A percentile compares a stretch with the other conserved stretches of the same genome.
phyloP scores from a whole-genome alignment of 2,797 vertebrate genomes.

The Pipistrellus pygmaeus region DNA sequence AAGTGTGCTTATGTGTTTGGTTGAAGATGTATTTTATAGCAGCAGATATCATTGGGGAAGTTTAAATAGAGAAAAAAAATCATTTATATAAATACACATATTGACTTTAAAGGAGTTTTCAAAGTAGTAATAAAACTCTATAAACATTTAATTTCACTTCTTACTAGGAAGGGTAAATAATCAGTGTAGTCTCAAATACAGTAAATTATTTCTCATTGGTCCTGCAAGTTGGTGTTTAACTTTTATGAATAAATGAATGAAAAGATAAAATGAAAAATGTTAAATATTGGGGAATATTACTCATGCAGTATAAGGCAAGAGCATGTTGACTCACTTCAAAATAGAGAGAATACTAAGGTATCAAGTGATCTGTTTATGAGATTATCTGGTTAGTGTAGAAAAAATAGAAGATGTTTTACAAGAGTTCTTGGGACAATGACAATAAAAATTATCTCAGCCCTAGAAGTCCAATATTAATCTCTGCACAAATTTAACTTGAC shows the following conservation, averaged over 20 bases:
- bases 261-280: not conserved
- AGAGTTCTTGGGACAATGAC: not conserved
- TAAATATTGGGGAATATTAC: not conserved
- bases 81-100: not conserved
- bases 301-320: not conserved
- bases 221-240: not conserved
- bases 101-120: not conserved
- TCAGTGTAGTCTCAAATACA: not conserved
- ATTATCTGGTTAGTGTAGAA: not conserved
- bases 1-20: not conserved
- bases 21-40: not conserved
- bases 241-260: not conserved
- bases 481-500: constrained; percentile 21
- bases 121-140: not conserved
- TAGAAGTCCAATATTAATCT: constrained; percentile 17
- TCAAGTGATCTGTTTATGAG: not conserved
- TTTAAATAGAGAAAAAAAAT: not conserved
- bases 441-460: constrained; percentile 44
- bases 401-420: not conserved
- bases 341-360: not conserved
- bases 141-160: constrained; percentile 26
- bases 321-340: not conserved
- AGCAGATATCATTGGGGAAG: not conserved
- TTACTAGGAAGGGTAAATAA: not conserved
- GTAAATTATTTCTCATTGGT: not conserved